Evolutionary conservation across 35 echinoderm and acorn worm genomes (phyloP).

Genomic region (Apostichopus japonicus): DNA sequence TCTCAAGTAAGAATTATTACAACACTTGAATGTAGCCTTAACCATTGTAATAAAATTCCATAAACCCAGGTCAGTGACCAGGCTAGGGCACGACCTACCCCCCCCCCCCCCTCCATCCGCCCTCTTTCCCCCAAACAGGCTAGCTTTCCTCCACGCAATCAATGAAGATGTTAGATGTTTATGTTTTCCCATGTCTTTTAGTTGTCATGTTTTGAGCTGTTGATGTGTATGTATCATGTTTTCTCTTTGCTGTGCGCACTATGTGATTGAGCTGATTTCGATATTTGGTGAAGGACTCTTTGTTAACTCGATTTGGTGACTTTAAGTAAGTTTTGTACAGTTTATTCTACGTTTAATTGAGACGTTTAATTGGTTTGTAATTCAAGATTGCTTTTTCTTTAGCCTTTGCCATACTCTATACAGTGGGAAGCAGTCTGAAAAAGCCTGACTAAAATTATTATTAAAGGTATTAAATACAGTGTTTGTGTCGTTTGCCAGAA

Average conservation of each 20-base stretch:
- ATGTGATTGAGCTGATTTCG: conserved; percentile 14
- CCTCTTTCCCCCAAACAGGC: no score
- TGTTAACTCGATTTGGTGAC: not conserved
- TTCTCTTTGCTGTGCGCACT: conserved; percentile 3
- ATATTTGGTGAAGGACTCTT: not conserved
- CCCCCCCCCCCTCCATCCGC: no score
- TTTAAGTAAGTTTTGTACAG: not conserved
- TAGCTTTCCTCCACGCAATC: not conserved
- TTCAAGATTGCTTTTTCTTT: no score
- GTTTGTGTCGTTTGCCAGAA: not conserved
- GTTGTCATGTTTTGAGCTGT: not conserved
- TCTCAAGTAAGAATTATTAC: not conserved
- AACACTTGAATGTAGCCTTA: no score
- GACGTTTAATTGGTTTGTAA: no score
- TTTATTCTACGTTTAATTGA: not conserved
- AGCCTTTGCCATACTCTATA: not conserved
- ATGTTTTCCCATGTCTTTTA: not conserved
- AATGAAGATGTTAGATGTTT: not conserved
- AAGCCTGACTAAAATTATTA: not conserved
- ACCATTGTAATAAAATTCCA: no score
- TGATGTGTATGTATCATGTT: not conserved
- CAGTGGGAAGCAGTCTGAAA: not conserved
- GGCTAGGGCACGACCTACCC: no score
- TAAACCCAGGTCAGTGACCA: no score
- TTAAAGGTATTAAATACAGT: no score